Base-by-base conservation (phyloP, 2,797 vertebrate species). In the Nyctalus aviator region DNA sequence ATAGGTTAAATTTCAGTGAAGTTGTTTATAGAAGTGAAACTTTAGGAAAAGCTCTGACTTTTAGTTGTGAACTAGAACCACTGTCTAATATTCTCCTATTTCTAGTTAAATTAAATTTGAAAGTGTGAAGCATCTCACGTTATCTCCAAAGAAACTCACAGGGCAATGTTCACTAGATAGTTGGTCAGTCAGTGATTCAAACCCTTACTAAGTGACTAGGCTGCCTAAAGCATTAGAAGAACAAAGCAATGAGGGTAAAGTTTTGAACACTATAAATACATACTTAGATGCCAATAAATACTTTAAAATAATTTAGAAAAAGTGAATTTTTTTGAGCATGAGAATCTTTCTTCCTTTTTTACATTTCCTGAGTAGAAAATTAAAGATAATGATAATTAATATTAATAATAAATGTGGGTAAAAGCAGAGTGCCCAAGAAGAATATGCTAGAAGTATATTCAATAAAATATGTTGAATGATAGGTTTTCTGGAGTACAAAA, bases 201-300 rank as follows among this genome's bases (percentile, higher is more conserved):
- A 83, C 5, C n/a, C 0, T 76, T 41, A 81, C 3, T 17, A 21
- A 50, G 8, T 35, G 44, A 91, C 17, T 13, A 25, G 4, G 48
- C 23, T 64, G 21, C 30, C 15, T 59, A 78, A 57, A 81, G 18
- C 25, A 62, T 2, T 23, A 1, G 68, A 14, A 76, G 71, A 78
- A 53, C 32, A 55, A 85, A 82, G 69, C 15, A 77, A 41, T 35
- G 55, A 46, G 5, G 30, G 15, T 62, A 44, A 66, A 6, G 32
- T 82, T 53, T 32, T 72, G 55, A 88, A 81, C 37, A 66, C 25
- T 35, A 75, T 11, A 64, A 23, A 88, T 83, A 77, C 5, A 55
- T 21, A 48, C 62, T 83, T 77, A 86, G 20, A 92, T 82, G 35
- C 44, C n/a, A 84, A 71, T n/a, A 94, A 95, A 76, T 71, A 62